Evolutionary conservation across 1,140 invertebrate species (phyloP).

Genomic region (Drosophila ohnishii): DNA sequence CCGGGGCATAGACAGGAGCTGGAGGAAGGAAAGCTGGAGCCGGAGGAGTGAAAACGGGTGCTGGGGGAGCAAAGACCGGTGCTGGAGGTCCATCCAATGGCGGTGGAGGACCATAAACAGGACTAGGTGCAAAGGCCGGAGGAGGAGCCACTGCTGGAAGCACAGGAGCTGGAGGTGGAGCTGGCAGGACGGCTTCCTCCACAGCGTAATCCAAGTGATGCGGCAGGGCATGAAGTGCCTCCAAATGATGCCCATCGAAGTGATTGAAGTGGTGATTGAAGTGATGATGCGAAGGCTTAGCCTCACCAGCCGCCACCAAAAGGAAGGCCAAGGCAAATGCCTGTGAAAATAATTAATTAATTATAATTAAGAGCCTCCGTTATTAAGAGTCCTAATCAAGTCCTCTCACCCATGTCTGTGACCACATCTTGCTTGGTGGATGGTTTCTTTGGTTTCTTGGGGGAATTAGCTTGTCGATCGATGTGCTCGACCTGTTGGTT

Average conservation of each 20-base stretch:
- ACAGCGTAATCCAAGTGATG: slow-evolving; percentile 58
- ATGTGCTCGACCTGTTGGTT: slow-evolving; percentile 33
- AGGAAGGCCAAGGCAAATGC: slow-evolving; percentile 40
- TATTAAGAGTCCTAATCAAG: not conserved
- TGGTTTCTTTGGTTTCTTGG: slow-evolving; percentile 15
- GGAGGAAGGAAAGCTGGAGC: slow-evolving; percentile 27
- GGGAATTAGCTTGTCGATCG: slow-evolving; percentile 23
- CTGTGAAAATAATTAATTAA: slow-evolving; percentile 12
- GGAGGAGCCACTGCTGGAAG: slow-evolving; percentile 41
- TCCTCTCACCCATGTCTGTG: slow-evolving; percentile 64
- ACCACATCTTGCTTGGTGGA: slow-evolving; percentile 63
- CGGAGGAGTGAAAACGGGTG: slow-evolving; percentile 32
- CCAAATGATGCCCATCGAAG: slow-evolving; percentile 30
- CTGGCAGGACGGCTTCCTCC: slow-evolving; percentile 19
- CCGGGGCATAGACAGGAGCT: slow-evolving; percentile 42
- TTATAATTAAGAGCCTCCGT: no score
- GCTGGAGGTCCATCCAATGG: slow-evolving; percentile 4
- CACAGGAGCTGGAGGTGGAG: slow-evolving; percentile 33
- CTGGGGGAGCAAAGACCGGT: slow-evolving; percentile 19
- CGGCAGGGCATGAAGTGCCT: slow-evolving; percentile 27
- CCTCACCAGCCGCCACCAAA: slow-evolving; percentile 33
- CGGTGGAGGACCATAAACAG: slow-evolving; percentile 15
- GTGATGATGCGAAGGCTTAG: slow-evolving; percentile 65
- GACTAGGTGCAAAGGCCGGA: slow-evolving; percentile 30
- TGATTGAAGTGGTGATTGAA: slow-evolving; percentile 58